Evolutionary conservation across 2,797 vertebrate species (phyloP).

Genomic region (Pseudomugil gertrudae): DNA sequence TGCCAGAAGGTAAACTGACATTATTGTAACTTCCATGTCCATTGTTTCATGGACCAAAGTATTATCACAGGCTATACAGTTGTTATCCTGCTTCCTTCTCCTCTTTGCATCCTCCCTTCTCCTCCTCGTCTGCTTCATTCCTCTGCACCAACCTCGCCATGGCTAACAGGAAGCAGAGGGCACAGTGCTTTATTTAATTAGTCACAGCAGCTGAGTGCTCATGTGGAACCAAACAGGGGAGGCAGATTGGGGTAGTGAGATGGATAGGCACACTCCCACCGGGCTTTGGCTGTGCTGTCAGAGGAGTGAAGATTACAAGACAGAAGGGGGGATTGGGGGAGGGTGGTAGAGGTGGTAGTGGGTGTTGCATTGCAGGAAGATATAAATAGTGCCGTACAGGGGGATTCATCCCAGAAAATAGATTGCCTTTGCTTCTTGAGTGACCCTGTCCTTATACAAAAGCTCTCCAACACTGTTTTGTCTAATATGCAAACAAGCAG

Average conservation of each 20-base stretch:
- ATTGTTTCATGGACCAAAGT: slow-evolving; percentile 40
- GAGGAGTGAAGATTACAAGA: slow-evolving; percentile 75
- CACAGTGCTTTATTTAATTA: slow-evolving; percentile 81
- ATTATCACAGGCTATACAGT: slow-evolving; percentile 42
- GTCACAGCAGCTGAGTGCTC: slow-evolving; percentile 79
- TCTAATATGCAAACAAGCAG: slow-evolving; percentile 46
- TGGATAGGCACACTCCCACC: slow-evolving; percentile 77
- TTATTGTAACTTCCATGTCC: slow-evolving; percentile 25
- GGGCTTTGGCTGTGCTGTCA: slow-evolving; percentile 71
- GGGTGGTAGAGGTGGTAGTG: slow-evolving; percentile 15
- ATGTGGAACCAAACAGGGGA: slow-evolving; percentile 79
- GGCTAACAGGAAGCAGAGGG: slow-evolving; percentile 80
- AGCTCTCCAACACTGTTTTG: slow-evolving; percentile 33
- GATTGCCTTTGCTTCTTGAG: slow-evolving; percentile 46
- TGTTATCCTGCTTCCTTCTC: slow-evolving; percentile 36
- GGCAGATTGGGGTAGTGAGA: slow-evolving; percentile 76
- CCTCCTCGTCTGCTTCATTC: slow-evolving; percentile 44
- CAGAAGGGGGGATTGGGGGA: slow-evolving; percentile 51
- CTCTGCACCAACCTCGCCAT: slow-evolving; percentile 71
- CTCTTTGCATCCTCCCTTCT: slow-evolving; percentile 27
- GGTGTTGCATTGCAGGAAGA: slow-evolving; percentile 45
- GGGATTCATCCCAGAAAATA: slow-evolving; percentile 56
- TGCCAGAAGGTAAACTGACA: slow-evolving; percentile 16
- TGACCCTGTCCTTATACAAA: slow-evolving; percentile 24
- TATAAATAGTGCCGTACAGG: slow-evolving; percentile 61